Evolutionary conservation across 2,888 invertebrate genomes (phyloP), one percentile per base, ranked within the genome.

Genomic region (Stictocephala bisonia): DNA sequence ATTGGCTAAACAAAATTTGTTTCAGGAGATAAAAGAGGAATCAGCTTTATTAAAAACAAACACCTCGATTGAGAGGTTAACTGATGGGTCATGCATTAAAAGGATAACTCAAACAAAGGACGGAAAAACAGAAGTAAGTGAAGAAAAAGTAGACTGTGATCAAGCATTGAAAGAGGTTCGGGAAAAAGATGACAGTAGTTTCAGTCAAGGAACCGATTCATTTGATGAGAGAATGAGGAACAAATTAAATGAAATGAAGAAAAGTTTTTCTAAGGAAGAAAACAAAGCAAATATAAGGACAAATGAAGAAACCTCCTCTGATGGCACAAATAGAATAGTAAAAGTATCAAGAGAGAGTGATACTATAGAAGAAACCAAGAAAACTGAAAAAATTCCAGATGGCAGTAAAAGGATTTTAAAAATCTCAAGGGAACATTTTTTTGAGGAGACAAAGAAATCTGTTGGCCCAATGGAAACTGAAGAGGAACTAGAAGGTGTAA

Each of bases 101-200:
- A 26, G 53, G n/a, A 15, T 56, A 3, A 56, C 56, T 7, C 7
- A 15, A 29, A 56, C 53, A 3, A 27, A 13, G n/a, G n/a, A 56
- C 4, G 27, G 67, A 67, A 48, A 48, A 67, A 48, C 29, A 24
- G 67, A 67, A 44, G 26, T 40, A 2, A 41, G 18, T 20, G 48
- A 67, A 67, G 67, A 67, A 48, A 44, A 67, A 29, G 67, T 29
- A 20, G 67, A 56, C 11, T 56, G 56, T 9, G 56, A 56, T 6
- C 3, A 27, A 4, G 56, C 56, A 29, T 31, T 56, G 15, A 4
- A 56, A 27, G 56, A 56, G 7, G 56, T 20, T 9, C n/a, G 56
- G 18, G 56, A 31, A 15, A n/a, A 27, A 29, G 56, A 29, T 2
- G 56, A 56, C 15, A 11, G 1, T 13, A 31, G 1, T 18, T 56